phyloP scores from a whole-genome alignment of 2,888 invertebrate species.

The Matsumyia berberina region DNA sequence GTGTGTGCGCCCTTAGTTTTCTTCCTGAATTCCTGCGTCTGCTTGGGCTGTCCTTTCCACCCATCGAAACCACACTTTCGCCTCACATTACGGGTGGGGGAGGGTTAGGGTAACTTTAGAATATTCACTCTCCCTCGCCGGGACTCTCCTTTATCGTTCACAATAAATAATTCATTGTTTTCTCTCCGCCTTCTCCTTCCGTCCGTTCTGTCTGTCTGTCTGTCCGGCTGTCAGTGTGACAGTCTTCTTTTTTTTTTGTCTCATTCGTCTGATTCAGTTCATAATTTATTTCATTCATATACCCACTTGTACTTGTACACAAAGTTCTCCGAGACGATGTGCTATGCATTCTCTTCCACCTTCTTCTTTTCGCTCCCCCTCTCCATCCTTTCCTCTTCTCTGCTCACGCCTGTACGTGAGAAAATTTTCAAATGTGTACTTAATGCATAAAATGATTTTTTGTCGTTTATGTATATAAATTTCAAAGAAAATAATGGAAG shows the following conservation, averaged over 20 bases:
- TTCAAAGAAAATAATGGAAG: conserved; percentile 28
- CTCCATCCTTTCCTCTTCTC: conserved; percentile 9
- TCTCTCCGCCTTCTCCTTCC: conserved; percentile 33
- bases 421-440: conserved; percentile 68
- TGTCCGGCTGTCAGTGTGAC: too few relatives aligned
- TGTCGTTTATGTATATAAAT: conserved; percentile 46
- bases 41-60: too few relatives aligned
- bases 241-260: too few relatives aligned
- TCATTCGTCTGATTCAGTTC: too few relatives aligned
- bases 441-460: conserved; percentile 53
- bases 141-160: conserved; percentile 37
- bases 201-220: background rate
- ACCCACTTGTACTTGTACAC: too few relatives aligned
- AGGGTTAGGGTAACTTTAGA: conserved; percentile 44
- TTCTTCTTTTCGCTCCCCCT: background rate
- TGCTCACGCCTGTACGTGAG: conserved; percentile 59
- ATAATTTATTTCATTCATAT: too few relatives aligned
- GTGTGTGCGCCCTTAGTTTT: conserved; percentile 5
- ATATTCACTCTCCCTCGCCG: background rate
- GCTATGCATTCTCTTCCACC: background rate
- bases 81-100: too few relatives aligned
- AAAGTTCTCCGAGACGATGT: background rate
- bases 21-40: conserved; percentile 52
- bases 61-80: too few relatives aligned
- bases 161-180: conserved; percentile 74